Conservation (phyloP, 1,140 invertebrate species). For the Hirudo medicinalis region DNA sequence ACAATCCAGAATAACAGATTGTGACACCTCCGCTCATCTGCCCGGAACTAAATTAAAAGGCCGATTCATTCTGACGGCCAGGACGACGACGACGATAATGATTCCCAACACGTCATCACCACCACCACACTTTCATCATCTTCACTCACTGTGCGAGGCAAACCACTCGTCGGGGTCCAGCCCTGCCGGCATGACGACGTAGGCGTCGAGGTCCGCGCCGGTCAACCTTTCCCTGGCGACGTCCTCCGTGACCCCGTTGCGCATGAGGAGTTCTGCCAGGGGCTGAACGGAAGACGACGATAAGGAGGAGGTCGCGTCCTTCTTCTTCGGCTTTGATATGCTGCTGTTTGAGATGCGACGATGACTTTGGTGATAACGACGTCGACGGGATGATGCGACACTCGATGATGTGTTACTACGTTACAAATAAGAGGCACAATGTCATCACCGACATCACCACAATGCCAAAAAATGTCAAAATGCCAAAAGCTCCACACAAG, state of each 20-base stretch:
- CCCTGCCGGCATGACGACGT: constrained; percentile 80
- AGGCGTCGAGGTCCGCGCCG: constrained; percentile 75
- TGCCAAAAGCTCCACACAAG: too few relatives aligned
- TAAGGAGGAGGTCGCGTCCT: not conserved
- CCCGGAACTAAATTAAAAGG: too few relatives aligned
- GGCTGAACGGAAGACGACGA: not conserved
- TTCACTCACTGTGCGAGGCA: constrained; percentile 79
- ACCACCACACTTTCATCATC: not conserved
- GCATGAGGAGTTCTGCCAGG: constrained; percentile 42
- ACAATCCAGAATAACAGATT: too few relatives aligned
- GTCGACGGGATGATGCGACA: not conserved
- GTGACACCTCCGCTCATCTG: too few relatives aligned
- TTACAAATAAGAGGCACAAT: too few relatives aligned
- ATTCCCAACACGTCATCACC: too few relatives aligned
- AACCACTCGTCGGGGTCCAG: constrained; percentile 97
- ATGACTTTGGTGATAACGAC: not conserved
- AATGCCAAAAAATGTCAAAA: too few relatives aligned
- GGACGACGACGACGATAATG: too few relatives aligned
- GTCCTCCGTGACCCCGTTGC: constrained; percentile 51
- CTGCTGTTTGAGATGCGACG: not conserved
- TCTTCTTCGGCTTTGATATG: constrained; percentile 8
- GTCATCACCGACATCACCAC: too few relatives aligned
- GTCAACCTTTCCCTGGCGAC: constrained; percentile 71
- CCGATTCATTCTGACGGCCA: too few relatives aligned
- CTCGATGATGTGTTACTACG: not conserved